Evolutionary conservation across 2,113 vertebrate genomes (phyloP).

Genomic region (Lepisosteus oculatus): DNA sequence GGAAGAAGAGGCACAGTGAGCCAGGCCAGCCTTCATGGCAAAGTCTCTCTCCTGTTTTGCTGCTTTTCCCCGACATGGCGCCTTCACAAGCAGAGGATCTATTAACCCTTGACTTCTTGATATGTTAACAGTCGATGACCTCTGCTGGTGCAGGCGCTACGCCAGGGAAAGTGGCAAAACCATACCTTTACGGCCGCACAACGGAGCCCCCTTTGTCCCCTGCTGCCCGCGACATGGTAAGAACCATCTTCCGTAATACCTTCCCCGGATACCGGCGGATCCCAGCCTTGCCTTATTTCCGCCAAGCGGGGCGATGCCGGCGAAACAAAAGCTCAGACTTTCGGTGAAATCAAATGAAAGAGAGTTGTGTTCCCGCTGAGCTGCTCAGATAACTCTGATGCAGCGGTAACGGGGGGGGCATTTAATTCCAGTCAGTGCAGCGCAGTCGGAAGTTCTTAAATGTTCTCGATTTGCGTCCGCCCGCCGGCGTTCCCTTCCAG

Average conservation of each 20-base stretch:
- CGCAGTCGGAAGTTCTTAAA: no score
- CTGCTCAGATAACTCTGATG: background rate
- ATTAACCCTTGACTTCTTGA: conserved; percentile 69
- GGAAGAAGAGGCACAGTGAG: no score
- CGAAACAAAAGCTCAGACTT: no score
- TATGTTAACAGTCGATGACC: conserved; percentile 73
- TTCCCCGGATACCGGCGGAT: conserved; percentile 2
- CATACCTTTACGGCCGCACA: conserved; percentile 60
- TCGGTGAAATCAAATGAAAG: no score
- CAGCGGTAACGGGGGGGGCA: background rate
- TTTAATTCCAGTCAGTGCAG: no score
- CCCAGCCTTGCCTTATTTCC: conserved; percentile 20
- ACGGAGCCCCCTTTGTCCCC: conserved; percentile 60
- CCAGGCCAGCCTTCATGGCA: no score
- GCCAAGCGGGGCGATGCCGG: background rate
- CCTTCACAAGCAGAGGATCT: conserved; percentile 69
- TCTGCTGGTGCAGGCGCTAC: conserved; percentile 75
- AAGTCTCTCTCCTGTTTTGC: conserved; percentile 15
- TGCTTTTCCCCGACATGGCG: conserved; percentile 55
- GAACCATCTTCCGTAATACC: conserved; percentile 29
- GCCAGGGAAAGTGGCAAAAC: conserved; percentile 59
- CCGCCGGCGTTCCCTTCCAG: no score
- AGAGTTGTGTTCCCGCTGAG: no score
- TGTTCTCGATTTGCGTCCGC: background rate
- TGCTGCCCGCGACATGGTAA: conserved; percentile 67